These are phyloP conservation scores for Cataglyphis rosenhaueri DNA, from an alignment of 2,888 invertebrate species.

Conservation along the genomic window DNA sequence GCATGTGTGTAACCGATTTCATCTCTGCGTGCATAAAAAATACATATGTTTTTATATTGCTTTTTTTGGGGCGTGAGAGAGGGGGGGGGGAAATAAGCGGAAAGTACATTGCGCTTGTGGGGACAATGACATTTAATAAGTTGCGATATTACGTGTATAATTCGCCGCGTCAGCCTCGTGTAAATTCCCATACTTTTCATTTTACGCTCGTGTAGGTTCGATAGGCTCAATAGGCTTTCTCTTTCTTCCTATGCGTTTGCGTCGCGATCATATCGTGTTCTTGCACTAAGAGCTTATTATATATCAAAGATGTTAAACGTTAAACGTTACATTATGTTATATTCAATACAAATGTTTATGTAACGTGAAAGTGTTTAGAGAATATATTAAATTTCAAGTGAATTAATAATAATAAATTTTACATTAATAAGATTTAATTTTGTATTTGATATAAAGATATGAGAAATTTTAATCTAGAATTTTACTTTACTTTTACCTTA, in stretches of 20 bases:
- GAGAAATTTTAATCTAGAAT: background rate
- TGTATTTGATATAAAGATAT: background rate
- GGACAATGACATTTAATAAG: constrained; percentile 8
- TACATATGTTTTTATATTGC: background rate
- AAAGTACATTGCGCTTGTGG: background rate
- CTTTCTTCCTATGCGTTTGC: constrained; percentile 30
- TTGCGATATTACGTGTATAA: constrained; percentile 13
- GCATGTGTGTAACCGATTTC: background rate
- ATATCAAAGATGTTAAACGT: constrained; percentile 14
- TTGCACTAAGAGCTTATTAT: constrained; percentile 20
- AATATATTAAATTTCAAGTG: background rate
- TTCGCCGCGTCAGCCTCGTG: background rate
- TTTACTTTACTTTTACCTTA: background rate
- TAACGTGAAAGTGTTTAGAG: constrained; percentile 11
- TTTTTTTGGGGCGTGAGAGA: background rate
- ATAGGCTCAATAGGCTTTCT: constrained; percentile 44
- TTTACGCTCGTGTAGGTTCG: constrained; percentile 32
- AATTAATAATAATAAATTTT: background rate
- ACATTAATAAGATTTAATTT: constrained; percentile 15
- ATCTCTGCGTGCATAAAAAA: background rate
- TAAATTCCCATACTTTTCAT: constrained; percentile 25
- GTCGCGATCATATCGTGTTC: constrained; percentile 34
- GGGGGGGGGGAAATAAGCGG: background rate
- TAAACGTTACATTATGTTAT: constrained; percentile 34
- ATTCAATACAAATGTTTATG: constrained; percentile 23